These are phyloP conservation scores for Siniperca scherzeri DNA, from an alignment of 2,797 vertebrate species.

Conservation along the genomic window DNA sequence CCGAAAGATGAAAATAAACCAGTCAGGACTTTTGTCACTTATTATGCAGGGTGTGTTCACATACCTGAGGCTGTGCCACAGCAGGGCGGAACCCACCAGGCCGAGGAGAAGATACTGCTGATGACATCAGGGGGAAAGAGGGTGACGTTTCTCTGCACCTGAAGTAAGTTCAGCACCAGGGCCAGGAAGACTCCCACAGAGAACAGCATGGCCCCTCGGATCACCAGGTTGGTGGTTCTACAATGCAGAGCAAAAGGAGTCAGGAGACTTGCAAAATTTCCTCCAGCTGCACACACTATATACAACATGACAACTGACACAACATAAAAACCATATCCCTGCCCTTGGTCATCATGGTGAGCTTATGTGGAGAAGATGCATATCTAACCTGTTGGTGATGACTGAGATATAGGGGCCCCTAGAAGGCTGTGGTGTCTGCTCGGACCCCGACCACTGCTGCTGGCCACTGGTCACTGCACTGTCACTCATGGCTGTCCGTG, in stretches of 20 bases:
- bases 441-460: constrained; percentile 44
- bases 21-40: background rate
- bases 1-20: background rate
- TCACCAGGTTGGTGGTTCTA: constrained; percentile 89
- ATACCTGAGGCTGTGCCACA: constrained; percentile 95
- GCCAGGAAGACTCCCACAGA: constrained; percentile 94
- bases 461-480: constrained; percentile 35
- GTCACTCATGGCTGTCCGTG: constrained; percentile 72
- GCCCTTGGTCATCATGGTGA: background rate
- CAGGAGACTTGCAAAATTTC: background rate
- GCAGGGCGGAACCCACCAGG: constrained; percentile 97
- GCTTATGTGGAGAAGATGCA: background rate
- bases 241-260: background rate
- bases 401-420: constrained; percentile 89
- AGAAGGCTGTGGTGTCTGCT: constrained; percentile 35
- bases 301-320: background rate
- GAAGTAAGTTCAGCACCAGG: constrained; percentile 94
- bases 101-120: constrained; percentile 95
- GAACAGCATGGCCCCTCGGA: constrained; percentile 92
- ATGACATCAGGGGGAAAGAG: constrained; percentile 97
- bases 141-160: constrained; percentile 96
- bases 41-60: background rate
- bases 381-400: constrained; percentile 86
- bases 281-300: background rate
- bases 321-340: background rate